Evolutionary conservation across 2,113 vertebrate genomes (phyloP), one percentile per base, ranked within the genome.

Genomic region (Brachirus orientalis): DNA sequence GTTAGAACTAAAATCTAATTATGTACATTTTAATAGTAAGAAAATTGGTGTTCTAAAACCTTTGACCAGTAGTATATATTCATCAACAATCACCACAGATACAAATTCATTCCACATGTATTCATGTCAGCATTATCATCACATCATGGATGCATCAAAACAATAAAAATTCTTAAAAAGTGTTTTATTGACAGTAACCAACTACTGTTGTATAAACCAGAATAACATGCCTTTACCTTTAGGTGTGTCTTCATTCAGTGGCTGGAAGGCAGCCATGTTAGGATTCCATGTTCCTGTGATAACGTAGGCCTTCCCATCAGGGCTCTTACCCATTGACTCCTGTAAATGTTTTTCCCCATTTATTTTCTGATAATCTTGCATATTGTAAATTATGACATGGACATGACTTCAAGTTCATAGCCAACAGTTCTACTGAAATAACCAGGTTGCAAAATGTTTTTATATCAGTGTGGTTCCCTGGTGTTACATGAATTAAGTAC

Each of bases 221-320:
- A 28, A 36, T 6, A 48, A 61, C 4, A 17, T 0, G 7, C 11
- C 19, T 71, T 84, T 85, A 99, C 98, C 98, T 96, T 98, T 99
- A 16, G 97, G 95, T 0, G 96, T 97, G 91, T 99, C 98, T 87
- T 98, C 96, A 73, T 99, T 99, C 69, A 99, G 95, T 0, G 87
- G 89, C 18, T 96, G 88, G 90, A 99, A 99, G 68, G 91, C 92
- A 1, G 95, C 88, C 36, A 85, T 91, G 75, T 96, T 99, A 18
- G 98, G 97, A 79, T 98, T 95, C 98, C 98, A 99, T 14, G 92
- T 95, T 63, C 97, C 98, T 33, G 96, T 98, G 79, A 99, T 99
- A 45, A 98, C 82, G 38, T 98, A 98, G n/a, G 95, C 92, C 85
- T 96, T 97, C 37, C 95, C 96, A 81, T 99, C 98, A 50, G 85